Base-by-base conservation (phyloP, 2,113 vertebrate genomes). In the Tenrec ecaudatus region DNA sequence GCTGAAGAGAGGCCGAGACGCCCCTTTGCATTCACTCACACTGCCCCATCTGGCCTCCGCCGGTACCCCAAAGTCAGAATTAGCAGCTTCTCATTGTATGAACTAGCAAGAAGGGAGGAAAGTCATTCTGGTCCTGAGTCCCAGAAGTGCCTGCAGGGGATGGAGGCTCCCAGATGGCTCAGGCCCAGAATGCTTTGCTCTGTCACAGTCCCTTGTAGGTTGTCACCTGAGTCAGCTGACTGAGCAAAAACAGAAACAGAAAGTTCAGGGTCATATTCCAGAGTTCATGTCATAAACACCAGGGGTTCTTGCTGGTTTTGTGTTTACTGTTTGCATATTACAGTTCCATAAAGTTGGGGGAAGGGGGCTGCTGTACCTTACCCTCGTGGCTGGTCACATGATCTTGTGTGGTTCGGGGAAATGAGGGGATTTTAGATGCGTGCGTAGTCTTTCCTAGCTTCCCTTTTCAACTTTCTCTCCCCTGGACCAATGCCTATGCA, bases 221-320 rank as follows among this genome's bases (percentile, higher is more conserved):
- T 90, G 36, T 66, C 73, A 64, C 83, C 64, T 62, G 82, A 88
- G 57, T 96, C 40, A 84, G 71, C 71, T 79, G 25, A 64, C 60
- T 40, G 22, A 85, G 62, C 76, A 85, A 85, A 94, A 89, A 94
- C 27, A 88, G 83, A 96, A 96, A 92, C 81, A 4, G 10, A 95
- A 97, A 94, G 81, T 73, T 38, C 31, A 17, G 47, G 25, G 20
- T 53, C 16, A 4, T 5, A 53, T 53, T 75, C 78, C 57, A 19
- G 16, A 92, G 89, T 92, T 78, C 64, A 14, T 23, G 9, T 66
- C 69, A n/a, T 91, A 79, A 87, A 81, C 23, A 43, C 60, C 33
- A 77, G 47, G 19, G 7, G 19, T 40, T 91, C 27, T 23, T 43
- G 29, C 1, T n/a, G 58, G 78, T 68, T 94, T 92, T 9, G 0